These are phyloP conservation scores for Cairina moschata DNA, from an alignment of 2,113 vertebrate species.

Conservation along the genomic window DNA sequence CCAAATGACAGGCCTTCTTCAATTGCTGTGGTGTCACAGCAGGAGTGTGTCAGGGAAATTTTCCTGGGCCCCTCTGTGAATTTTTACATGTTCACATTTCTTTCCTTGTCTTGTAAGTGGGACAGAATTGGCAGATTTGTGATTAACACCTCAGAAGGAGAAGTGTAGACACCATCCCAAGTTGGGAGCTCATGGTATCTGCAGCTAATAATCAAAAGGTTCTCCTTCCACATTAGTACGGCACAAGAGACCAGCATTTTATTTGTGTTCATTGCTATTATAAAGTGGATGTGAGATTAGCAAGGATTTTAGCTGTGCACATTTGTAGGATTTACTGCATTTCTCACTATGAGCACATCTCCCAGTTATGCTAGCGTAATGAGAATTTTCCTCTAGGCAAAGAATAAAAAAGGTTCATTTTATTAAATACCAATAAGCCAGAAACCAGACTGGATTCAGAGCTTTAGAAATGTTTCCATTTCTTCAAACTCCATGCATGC, in stretches of 20 bases:
- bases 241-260: conserved; percentile 59
- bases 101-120: conserved; percentile 76
- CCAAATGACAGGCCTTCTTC: conserved; percentile 90
- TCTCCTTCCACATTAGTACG: conserved; percentile 62
- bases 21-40: conserved; percentile 85
- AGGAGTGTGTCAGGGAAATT: conserved; percentile 84
- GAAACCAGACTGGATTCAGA: not conserved
- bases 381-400: not conserved
- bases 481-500: conserved; percentile 44
- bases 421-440: not conserved
- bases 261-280: conserved; percentile 46
- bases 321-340: not conserved
- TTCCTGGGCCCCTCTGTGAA: conserved; percentile 79
- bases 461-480: conserved; percentile 18
- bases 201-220: conserved; percentile 68
- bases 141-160: conserved; percentile 79
- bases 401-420: not conserved
- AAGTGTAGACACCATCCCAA: conserved; percentile 53
- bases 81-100: conserved; percentile 81
- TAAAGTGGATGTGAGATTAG: conserved; percentile 31
- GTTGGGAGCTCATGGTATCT: conserved; percentile 56
- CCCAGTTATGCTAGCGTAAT: not conserved
- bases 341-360: conserved; percentile 5
- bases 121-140: conserved; percentile 79
- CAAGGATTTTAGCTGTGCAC: conserved; percentile 32